A percentile compares a stretch with the other conserved stretches of the same genome.
These are phyloP conservation scores for Conus ventricosus DNA, from an alignment of 1,140 invertebrate species.

Conservation along the genomic window DNA sequence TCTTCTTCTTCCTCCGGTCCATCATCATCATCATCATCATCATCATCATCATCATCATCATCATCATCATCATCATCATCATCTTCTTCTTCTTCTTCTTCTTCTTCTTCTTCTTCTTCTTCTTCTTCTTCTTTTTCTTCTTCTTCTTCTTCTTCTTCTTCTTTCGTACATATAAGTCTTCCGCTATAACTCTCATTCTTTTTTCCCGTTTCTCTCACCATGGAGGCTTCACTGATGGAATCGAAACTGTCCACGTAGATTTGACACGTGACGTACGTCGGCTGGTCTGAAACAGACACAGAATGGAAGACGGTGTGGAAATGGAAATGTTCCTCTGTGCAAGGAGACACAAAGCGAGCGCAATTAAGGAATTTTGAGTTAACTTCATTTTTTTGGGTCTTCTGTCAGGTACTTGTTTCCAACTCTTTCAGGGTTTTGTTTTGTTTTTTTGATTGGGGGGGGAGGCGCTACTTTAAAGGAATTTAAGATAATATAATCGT, in stretches of 20 bases:
- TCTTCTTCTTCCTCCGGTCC: neutral
- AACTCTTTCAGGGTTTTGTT: too few relatives aligned
- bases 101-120: neutral
- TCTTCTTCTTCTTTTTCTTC: conserved; percentile 14
- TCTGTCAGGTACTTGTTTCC: too few relatives aligned
- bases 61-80: too few relatives aligned
- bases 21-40: too few relatives aligned
- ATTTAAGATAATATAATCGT: too few relatives aligned
- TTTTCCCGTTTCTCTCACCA: conserved; percentile 44
- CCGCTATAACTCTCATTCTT: neutral
- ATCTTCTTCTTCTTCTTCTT: neutral
- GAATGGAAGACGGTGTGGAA: neutral
- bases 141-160: conserved; percentile 28
- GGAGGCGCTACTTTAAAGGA: too few relatives aligned
- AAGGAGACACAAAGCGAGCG: too few relatives aligned
- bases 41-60: too few relatives aligned
- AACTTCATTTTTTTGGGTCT: too few relatives aligned
- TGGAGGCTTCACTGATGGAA: conserved; percentile 60
- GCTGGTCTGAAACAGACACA: conserved; percentile 49
- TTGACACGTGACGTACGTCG: conserved; percentile 51
- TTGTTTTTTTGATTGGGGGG: too few relatives aligned
- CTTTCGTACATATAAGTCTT: neutral
- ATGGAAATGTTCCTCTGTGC: too few relatives aligned
- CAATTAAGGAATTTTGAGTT: too few relatives aligned
- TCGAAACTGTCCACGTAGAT: conserved; percentile 61